Conservation (phyloP, 2,797 vertebrate genomes). For the Tinamus major region DNA sequence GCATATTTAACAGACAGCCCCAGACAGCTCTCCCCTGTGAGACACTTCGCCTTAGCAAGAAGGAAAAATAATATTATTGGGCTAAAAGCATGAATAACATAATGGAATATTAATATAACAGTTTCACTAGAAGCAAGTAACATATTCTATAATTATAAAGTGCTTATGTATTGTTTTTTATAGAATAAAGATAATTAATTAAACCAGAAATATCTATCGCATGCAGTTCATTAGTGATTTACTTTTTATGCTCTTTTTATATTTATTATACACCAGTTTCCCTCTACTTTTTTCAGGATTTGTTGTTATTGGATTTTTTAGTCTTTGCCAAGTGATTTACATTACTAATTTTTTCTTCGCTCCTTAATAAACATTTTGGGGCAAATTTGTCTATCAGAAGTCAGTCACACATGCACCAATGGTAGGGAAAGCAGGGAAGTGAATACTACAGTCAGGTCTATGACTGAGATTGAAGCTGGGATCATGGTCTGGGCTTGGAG, state of each 20-base stretch:
- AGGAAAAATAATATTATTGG: background rate
- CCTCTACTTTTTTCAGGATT: background rate
- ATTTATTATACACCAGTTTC: background rate
- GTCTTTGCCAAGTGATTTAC: background rate
- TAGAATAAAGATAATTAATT: background rate
- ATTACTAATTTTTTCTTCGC: background rate
- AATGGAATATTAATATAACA: background rate
- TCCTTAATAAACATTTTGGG: background rate
- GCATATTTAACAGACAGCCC: conserved; percentile 32
- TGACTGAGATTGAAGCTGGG: no score
- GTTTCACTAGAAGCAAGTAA: background rate
- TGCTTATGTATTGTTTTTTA: background rate
- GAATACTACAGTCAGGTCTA: background rate
- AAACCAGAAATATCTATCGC: background rate
- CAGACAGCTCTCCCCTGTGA: background rate
- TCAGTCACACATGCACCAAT: background rate
- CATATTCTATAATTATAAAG: background rate
- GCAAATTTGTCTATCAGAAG: background rate
- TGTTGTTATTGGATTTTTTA: background rate
- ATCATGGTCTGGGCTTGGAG: no score
- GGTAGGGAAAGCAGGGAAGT: background rate
- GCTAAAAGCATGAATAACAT: background rate
- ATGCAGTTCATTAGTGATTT: background rate
- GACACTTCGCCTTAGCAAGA: background rate
- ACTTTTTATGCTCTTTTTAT: background rate